Evolutionary conservation across 2,797 vertebrate genomes (phyloP).

Genomic region (Sebastiscus albofasciatus): DNA sequence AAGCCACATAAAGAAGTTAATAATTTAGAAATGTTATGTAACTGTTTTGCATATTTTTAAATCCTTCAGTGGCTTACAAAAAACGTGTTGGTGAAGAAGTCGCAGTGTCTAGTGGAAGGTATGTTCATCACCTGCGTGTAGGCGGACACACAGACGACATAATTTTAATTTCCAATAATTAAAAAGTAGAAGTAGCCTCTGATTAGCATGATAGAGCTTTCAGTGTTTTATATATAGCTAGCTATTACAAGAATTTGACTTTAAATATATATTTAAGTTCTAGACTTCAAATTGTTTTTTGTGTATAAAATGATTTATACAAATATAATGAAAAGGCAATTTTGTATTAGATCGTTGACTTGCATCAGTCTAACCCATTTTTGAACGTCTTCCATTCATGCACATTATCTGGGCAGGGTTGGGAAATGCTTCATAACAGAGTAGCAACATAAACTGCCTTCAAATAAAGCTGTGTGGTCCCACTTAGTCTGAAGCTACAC

Average conservation of each 20-base stretch:
- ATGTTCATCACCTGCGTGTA: constrained; percentile 32
- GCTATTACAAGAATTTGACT: neutral
- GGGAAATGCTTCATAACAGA: neutral
- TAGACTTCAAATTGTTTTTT: neutral
- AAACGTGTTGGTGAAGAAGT: constrained; percentile 51
- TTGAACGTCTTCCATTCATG: neutral
- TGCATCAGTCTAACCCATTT: neutral
- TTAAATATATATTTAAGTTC: neutral
- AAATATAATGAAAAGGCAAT: neutral
- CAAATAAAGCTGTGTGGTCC: neutral
- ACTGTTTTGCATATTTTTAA: constrained; percentile 83
- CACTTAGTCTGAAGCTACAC: neutral
- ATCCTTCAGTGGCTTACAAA: constrained; percentile 66
- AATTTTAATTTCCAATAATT: constrained; percentile 12
- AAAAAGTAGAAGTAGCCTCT: neutral
- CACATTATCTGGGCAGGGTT: neutral
- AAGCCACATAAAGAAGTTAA: constrained; percentile 83
- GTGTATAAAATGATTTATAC: neutral
- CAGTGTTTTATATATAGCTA: neutral
- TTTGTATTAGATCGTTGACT: neutral
- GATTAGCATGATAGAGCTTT: neutral
- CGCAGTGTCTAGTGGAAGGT: constrained; percentile 25
- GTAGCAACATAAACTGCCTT: neutral
- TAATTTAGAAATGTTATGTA: constrained; percentile 84
- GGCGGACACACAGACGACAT: neutral